Percentiles rank a stretch among this genome's conserved stretches.
Evolutionary conservation across 2,113 vertebrate species (phyloP).

Genomic region (Sula dactylatra): DNA sequence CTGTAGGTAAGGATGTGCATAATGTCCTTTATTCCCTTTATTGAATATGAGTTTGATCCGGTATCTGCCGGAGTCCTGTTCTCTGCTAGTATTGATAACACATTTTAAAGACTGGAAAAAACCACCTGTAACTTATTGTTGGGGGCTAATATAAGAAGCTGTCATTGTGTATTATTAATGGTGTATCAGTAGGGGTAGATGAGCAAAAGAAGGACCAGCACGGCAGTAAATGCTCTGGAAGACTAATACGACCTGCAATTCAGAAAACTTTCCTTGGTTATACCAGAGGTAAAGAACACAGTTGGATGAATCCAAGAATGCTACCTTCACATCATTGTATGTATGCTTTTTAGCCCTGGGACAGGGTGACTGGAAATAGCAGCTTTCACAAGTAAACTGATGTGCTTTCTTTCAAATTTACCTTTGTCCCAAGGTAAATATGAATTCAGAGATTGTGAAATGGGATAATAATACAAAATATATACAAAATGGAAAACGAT

Average conservation of each 20-base stretch:
- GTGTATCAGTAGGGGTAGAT: neutral
- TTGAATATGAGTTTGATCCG: neutral
- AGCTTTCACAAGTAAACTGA: neutral
- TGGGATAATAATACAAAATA: neutral
- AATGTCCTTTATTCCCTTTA: neutral
- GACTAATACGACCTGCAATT: neutral
- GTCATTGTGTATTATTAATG: neutral
- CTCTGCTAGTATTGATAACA: neutral
- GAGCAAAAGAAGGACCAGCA: neutral
- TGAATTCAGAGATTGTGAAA: neutral
- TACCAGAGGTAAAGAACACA: neutral
- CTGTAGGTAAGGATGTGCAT: neutral
- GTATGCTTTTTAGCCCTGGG: neutral
- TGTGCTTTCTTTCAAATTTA: neutral
- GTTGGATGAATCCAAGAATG: neutral
- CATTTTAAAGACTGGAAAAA: neutral
- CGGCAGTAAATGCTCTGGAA: neutral
- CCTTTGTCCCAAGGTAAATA: neutral
- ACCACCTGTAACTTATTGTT: fast-evolving
- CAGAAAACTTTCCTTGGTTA: neutral
- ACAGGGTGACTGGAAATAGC: neutral
- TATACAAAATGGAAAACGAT: fast-evolving
- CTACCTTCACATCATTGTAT: fast-evolving
- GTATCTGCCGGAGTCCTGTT: neutral
- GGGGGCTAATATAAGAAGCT: neutral